Base-by-base conservation (phyloP, 2,797 vertebrate species). In the Poeciliopsis turneri region DNA sequence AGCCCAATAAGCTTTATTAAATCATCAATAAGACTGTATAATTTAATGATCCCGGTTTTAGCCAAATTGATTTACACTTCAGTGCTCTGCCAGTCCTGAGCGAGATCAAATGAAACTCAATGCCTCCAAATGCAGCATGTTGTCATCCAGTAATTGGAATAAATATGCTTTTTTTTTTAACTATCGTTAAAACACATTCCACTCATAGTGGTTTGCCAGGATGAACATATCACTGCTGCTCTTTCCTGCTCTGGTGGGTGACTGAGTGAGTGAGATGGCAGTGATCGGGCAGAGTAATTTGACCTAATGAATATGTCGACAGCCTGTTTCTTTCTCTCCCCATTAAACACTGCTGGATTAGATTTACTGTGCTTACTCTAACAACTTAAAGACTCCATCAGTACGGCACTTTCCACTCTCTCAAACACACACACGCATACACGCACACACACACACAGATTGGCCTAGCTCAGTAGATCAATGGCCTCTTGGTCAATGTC, bases 371-470 rank as follows among this genome's bases (percentile, higher is more conserved):
- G 89, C 92, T 94, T 94, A 93, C 90, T 83, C 89, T 80, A 92
- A 93, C 91, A 92, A 90, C 84, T 94, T 94, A 94, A 93, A 94
- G 90, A 91, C 92, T 93, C 91, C 87, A 93, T 94, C 90, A 93
- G 92, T 91, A 72, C 78, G 86, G 90, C 89, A 87, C 91, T 91
- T 88, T 88, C 55, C 71, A 55, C 74, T 46, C 53, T 0, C 69
- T 1, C 80, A 75, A 43, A 30, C 79, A 71, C 66, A 30, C 49
- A 33, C 43, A 71, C 61, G 75, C 55, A 76, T 46, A 71, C 55
- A 76, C 55, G 77, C 55, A 77, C 49, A 71, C 61, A 76, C 55
- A 78, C 76, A 51, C 81, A 64, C 66, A 51, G 84, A 92, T 85
- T 91, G 89, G 89, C 88, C 92, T 88, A 90, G 90, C 93, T 91